A percentile compares a stretch with the other conserved stretches of the same genome.
phyloP scores from a whole-genome alignment of 2,888 invertebrate genomes.

The Clanis bilineata region DNA sequence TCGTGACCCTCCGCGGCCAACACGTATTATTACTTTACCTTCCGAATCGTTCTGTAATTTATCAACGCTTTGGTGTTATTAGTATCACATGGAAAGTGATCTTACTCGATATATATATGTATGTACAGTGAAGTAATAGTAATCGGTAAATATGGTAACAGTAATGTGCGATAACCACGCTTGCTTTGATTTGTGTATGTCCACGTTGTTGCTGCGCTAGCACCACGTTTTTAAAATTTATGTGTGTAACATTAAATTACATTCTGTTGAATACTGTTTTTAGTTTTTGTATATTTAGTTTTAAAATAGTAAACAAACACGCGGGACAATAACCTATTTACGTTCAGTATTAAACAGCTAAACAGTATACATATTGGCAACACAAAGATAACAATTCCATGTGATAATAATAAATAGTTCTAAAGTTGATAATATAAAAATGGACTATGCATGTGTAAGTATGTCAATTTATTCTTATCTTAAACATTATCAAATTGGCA shows the following conservation, averaged over 20 bases:
- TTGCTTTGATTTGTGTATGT: slow-evolving; percentile 27
- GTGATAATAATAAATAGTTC: slow-evolving; percentile 30
- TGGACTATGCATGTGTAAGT: slow-evolving; percentile 51
- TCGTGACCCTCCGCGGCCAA: slow-evolving; percentile 66
- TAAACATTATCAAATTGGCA: slow-evolving; percentile 31
- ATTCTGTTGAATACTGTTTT: slow-evolving; percentile 28
- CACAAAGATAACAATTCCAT: slow-evolving; percentile 34
- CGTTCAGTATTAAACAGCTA: slow-evolving; percentile 21
- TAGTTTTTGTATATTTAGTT: slow-evolving; percentile 35
- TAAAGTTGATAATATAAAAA: slow-evolving; percentile 37
- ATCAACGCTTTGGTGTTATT: slow-evolving; percentile 31
- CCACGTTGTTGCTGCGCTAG: slow-evolving; percentile 15
- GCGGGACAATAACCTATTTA: slow-evolving; percentile 54
- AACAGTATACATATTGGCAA: slow-evolving; percentile 27
- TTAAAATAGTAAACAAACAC: slow-evolving; percentile 47
- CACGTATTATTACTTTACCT: slow-evolving; percentile 36
- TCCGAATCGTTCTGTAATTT: slow-evolving; percentile 48
- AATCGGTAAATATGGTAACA: slow-evolving; percentile 22
- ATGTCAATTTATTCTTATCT: slow-evolving; percentile 51
- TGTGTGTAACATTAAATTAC: not conserved
- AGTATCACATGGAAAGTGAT: slow-evolving; percentile 24
- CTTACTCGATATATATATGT: slow-evolving; percentile 20
- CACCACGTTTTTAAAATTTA: not conserved
- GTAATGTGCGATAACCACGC: slow-evolving; percentile 15
- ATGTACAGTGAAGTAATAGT: slow-evolving; percentile 22